Base-by-base conservation (phyloP, 2,797 vertebrate genomes). In the Tarsius wallacei region DNA sequence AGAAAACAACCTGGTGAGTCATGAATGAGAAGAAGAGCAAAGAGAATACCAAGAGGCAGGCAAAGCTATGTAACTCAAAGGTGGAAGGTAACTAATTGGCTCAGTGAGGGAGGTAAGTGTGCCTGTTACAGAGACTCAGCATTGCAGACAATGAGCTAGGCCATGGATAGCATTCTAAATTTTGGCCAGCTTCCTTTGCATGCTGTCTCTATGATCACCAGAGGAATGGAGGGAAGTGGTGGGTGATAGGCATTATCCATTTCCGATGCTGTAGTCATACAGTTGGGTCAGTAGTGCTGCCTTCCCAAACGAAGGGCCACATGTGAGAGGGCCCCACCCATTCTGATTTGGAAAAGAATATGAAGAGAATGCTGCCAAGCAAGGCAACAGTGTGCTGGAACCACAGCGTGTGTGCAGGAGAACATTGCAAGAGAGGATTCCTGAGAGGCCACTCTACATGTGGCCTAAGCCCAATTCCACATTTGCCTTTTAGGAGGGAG, bases 401-500 rank as follows among this genome's bases (percentile, higher is more conserved):
- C 1, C 7, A 28, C 1, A 28, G 57, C 7, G 4, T 19, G 1
- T 7, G 17, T 76, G 24, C 42, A 53, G 19, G 19, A 84, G 22
- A 73, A 15, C 0, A 10, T 10, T 2, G 5, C 17, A 10, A 0
- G 3, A 31, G 19, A 19, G 17, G 31, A 17, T 31, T 36, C 17
- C 8, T 1, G 4, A 6, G 53, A 36, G 13, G 15, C 28, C 4
- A 31, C 0, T 2, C 3, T 10, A 13, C 0, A 11, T 9, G 2
- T 0, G 10, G 5, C 36, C 33, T 11, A 24, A 16, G n/a, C 31
- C 11, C 2, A n/a, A 4, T 1, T 8, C 73, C 14, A 14, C 1
- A 1, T 53, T n/a, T 42, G 2, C 28, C 15, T 91, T 81, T 49
- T 17, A 26, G n/a, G 59, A 92, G 28, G n/a, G 28, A 53, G 1